Percentiles rank a stretch among this genome's conserved stretches.
phyloP scores from a whole-genome alignment of 2,113 vertebrate species.

The Callorhinus ursinus region DNA sequence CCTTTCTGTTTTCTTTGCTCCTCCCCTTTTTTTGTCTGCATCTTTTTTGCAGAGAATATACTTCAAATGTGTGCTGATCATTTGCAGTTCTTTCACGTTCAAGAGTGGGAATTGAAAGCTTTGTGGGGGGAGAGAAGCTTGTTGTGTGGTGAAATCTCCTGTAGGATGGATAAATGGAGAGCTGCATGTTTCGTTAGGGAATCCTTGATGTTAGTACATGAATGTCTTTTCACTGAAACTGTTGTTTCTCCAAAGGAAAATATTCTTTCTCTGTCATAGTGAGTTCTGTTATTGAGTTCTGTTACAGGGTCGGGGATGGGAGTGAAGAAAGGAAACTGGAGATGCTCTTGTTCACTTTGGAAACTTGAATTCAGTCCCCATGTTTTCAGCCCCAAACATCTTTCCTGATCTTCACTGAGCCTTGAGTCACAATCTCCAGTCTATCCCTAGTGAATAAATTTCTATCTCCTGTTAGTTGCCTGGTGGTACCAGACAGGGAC shows the following conservation, averaged over 20 bases:
- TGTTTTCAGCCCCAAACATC: neutral
- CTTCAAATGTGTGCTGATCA: neutral
- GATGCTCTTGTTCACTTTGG: neutral
- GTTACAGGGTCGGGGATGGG: neutral
- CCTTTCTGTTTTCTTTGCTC: neutral
- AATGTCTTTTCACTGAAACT: neutral
- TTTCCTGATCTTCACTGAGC: neutral
- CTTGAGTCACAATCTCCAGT: neutral
- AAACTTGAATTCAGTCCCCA: neutral
- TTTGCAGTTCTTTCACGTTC: neutral
- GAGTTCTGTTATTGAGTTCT: slow-evolving; percentile 10
- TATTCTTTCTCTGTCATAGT: neutral
- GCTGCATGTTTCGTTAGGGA: neutral
- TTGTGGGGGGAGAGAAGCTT: neutral
- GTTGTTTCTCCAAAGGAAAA: neutral
- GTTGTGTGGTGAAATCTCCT: neutral
- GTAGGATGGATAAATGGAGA: neutral
- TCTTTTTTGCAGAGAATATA: neutral
- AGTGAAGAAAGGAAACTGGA: neutral
- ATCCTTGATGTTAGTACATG: neutral
- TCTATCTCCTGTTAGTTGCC: neutral
- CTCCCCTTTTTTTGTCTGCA: neutral
- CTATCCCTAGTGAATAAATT: neutral
- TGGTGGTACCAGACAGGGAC: neutral
- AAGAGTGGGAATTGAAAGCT: neutral